Evolutionary conservation across 2,113 vertebrate species (phyloP), one percentile per base, ranked within the genome.

Genomic region (Marmota flaviventris): DNA sequence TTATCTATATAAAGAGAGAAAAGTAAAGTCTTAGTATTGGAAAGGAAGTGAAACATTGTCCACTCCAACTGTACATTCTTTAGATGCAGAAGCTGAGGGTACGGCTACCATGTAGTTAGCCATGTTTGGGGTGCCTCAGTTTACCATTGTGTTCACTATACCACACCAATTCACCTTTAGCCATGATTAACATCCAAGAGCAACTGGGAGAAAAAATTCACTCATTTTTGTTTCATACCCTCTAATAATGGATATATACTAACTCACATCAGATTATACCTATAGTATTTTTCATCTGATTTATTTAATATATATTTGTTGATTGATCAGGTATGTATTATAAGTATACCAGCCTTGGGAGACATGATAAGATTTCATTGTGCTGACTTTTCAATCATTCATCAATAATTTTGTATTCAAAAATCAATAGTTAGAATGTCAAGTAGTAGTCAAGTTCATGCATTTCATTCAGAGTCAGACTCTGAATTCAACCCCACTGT

Each of bases 371-470:
- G 53, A 42, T 61, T 42, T 20, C 37, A 24, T 20, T 48, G 25
- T 73, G 29, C 24, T 91, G 82, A 85, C 22, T 90, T 93, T 76
- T 84, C 32, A 69, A 29, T 82, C 65, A 91, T 89, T 95, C 65
- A 83, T 72, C 79, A 86, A 63, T 89, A 78, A 75, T 89, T 63
- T 79, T 51, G 3, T 85, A 39, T 67, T 92, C 0, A 69, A n/a
- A 97, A 69, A 70, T 86, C 79, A 75, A 24, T 42, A 82, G 42
- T 27, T 79, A 16, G 18, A 39, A 1, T 78, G 42, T 75, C 32
- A 58, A 58, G 58, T 14, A 67, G 34, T 24, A 78, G 32, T 63
- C 89, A 91, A 83, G 14, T 48, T 86, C 56, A 56, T 42, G 27
- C 53, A 6, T 37, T 79, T 72, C 58, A 53, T 63, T 72, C 58